Percentiles rank a stretch among this genome's conserved stretches.
phyloP scores from a whole-genome alignment of 2,113 vertebrate species.

The Alces alces region DNA sequence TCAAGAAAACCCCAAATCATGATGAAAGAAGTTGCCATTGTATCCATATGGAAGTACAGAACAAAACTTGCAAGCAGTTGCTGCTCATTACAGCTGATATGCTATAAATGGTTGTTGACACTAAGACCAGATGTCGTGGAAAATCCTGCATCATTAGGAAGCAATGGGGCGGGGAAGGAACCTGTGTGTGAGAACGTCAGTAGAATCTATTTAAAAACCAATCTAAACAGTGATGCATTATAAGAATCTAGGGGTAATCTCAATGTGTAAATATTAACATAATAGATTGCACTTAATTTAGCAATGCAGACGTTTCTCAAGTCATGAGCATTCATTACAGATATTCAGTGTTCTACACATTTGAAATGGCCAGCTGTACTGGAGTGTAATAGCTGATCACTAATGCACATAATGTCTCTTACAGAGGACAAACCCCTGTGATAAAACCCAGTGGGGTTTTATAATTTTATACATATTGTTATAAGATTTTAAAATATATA shows the following conservation, averaged over 20 bases:
- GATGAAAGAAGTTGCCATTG: background rate
- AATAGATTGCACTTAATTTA: background rate
- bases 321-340: background rate
- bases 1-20: background rate
- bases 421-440: background rate
- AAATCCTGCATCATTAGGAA: slow-evolving; percentile 63
- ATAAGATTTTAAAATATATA: background rate
- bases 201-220: slow-evolving; percentile 48
- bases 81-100: slow-evolving; percentile 64
- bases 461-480: background rate
- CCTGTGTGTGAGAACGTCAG: slow-evolving; percentile 13
- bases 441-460: background rate
- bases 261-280: background rate
- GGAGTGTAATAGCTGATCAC: background rate
- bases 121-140: slow-evolving; percentile 68
- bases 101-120: slow-evolving; percentile 70
- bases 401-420: background rate
- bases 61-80: slow-evolving; percentile 51
- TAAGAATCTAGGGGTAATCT: background rate
- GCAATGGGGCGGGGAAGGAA: slow-evolving; percentile 39
- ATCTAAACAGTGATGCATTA: background rate
- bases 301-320: background rate
- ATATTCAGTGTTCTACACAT: background rate
- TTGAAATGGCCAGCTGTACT: background rate
- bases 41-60: background rate